Evolutionary conservation across 2,888 invertebrate genomes (phyloP).

Genomic region (Napeogenes inachia): DNA sequence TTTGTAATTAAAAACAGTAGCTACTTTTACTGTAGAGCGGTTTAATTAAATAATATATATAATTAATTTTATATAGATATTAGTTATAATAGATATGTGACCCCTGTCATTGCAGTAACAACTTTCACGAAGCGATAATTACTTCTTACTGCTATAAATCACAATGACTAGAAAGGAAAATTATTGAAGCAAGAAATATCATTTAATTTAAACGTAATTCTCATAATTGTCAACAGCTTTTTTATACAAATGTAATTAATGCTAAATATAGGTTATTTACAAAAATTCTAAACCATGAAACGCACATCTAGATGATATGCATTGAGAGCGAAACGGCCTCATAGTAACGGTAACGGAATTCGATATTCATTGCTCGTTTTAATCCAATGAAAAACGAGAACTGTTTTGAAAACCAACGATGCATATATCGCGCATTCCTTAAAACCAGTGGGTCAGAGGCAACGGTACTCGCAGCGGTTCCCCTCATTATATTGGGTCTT

Average conservation of each 20-base stretch:
- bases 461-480: conserved; percentile 59
- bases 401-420: conserved; percentile 7
- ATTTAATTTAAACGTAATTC: not conserved
- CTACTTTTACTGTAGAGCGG: too few species aligned
- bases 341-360: conserved; percentile 18
- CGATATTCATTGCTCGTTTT: conserved; percentile 12
- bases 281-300: conserved; percentile 6
- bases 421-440: conserved; percentile 37
- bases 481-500: conserved; percentile 15
- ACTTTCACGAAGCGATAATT: not conserved
- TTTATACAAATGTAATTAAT: not conserved
- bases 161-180: conserved; percentile 6
- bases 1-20: too few species aligned
- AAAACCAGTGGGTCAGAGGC: conserved; percentile 47
- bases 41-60: not conserved
- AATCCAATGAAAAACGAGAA: not conserved
- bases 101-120: not conserved
- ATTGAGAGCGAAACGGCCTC: conserved; percentile 22
- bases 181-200: not conserved
- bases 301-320: conserved; percentile 16
- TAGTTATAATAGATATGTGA: not conserved
- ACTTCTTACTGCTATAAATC: not conserved
- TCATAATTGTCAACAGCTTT: not conserved
- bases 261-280: not conserved
- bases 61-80: not conserved